Evolutionary conservation across 2,797 vertebrate species (phyloP).

Genomic region (Vultur gryphus): DNA sequence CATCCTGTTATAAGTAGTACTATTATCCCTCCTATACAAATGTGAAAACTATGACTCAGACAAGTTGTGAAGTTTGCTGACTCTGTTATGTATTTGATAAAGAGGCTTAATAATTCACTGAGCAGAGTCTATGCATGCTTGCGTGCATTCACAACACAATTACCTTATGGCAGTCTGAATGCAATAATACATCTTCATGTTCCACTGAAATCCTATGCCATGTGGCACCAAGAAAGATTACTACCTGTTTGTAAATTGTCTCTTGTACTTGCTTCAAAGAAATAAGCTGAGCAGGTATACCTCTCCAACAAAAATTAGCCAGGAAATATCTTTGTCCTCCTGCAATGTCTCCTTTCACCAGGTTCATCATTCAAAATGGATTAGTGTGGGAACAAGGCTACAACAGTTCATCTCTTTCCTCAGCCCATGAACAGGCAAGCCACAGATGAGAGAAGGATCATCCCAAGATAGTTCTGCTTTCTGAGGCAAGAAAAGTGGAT

Average conservation of each 20-base stretch:
- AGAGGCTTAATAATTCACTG: background rate
- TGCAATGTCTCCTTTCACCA: background rate
- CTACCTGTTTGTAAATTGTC: background rate
- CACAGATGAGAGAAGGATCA: background rate
- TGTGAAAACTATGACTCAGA: slow-evolving; percentile 1
- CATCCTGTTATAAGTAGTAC: background rate
- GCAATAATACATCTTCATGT: background rate
- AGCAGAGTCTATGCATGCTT: background rate
- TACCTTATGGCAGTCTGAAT: background rate
- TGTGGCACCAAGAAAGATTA: background rate
- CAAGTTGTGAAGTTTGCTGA: background rate
- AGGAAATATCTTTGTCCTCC: background rate
- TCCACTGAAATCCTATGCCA: background rate
- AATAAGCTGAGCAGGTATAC: background rate
- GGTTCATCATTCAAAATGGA: background rate
- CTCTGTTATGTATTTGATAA: background rate
- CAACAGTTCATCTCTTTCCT: background rate
- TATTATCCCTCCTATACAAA: background rate
- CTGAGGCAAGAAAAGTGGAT: background rate
- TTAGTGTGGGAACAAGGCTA: background rate
- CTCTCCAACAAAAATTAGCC: background rate
- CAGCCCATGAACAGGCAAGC: background rate
- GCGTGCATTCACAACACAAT: background rate
- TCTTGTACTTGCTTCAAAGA: background rate
- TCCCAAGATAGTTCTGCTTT: background rate